These are phyloP conservation scores for Dyspetes luteomarginatus DNA, from an alignment of 2,888 invertebrate species.

Conservation along the genomic window DNA sequence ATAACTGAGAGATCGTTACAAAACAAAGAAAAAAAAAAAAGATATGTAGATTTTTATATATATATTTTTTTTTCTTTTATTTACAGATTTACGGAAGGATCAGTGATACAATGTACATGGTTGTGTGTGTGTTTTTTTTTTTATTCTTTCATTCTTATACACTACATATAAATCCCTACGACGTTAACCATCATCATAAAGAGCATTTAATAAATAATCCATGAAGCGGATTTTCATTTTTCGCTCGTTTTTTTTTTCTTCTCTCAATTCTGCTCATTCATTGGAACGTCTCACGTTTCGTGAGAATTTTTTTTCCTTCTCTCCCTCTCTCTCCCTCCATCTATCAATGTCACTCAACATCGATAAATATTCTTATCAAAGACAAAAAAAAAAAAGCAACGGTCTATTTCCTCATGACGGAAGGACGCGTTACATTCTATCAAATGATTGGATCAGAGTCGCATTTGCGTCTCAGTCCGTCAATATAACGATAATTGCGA, in stretches of 20 bases:
- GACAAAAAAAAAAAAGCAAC: not conserved
- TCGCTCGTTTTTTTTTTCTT: not conserved
- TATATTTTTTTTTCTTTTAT: conserved; percentile 67
- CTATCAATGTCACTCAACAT: not conserved
- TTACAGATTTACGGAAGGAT: conserved; percentile 72
- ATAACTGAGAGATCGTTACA: not conserved
- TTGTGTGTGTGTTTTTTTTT: conserved; percentile 72
- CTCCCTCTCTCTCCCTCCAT: no score
- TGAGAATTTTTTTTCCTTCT: no score
- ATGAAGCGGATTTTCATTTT: conserved; percentile 82
- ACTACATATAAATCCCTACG: conserved; percentile 51
- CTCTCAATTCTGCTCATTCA: not conserved
- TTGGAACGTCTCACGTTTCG: not conserved
- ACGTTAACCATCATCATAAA: conserved; percentile 45
- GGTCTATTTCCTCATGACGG: not conserved
- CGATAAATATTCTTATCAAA: not conserved
- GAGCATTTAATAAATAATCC: conserved; percentile 77
- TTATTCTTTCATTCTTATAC: conserved; percentile 16
- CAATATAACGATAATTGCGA: conserved; percentile 16
- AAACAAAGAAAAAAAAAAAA: conserved; percentile 36
- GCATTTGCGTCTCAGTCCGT: not conserved
- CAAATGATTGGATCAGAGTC: not conserved
- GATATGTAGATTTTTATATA: conserved; percentile 15
- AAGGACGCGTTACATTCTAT: not conserved
- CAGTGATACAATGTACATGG: conserved; percentile 81